phyloP scores from a whole-genome alignment of 1,140 invertebrate genomes.

The Zaprionus tsacasi region DNA sequence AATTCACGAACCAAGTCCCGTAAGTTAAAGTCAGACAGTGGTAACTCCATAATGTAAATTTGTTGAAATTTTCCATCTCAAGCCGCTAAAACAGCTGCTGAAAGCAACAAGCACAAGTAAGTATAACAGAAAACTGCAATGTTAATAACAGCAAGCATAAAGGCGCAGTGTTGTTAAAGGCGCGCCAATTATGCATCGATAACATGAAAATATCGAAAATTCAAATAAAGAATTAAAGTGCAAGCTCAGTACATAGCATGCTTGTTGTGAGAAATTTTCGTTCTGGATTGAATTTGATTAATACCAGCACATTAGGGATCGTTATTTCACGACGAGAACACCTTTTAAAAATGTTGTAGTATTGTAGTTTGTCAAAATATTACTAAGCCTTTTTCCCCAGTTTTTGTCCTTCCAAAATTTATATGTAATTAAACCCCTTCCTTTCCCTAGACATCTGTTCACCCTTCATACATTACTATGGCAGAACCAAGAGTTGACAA shows the following conservation, averaged over 20 bases:
- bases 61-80: constrained; percentile 1
- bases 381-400: background rate
- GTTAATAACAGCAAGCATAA: background rate
- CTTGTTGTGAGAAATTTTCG: too few relatives aligned
- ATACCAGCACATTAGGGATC: too few relatives aligned
- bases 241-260: too few relatives aligned
- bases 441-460: background rate
- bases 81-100: constrained; percentile 14
- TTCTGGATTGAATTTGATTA: too few relatives aligned
- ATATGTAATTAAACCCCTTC: constrained; percentile 9
- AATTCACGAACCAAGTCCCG: constrained; percentile 32
- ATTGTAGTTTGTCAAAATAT: background rate
- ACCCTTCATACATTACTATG: constrained; percentile 29
- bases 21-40: constrained; percentile 33
- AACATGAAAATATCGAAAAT: background rate
- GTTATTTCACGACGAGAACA: too few relatives aligned
- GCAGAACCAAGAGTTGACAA: constrained; percentile 15
- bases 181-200: background rate
- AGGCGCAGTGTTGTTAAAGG: background rate
- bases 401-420: background rate
- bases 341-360: background rate
- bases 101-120: background rate
- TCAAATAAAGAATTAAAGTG: background rate
- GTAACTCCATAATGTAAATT: constrained; percentile 29
- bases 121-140: background rate